A percentile compares a stretch with the other conserved stretches of the same genome.
These are phyloP conservation scores for Acanthurus tractus DNA, from an alignment of 2,797 vertebrate species.

Conservation along the genomic window DNA sequence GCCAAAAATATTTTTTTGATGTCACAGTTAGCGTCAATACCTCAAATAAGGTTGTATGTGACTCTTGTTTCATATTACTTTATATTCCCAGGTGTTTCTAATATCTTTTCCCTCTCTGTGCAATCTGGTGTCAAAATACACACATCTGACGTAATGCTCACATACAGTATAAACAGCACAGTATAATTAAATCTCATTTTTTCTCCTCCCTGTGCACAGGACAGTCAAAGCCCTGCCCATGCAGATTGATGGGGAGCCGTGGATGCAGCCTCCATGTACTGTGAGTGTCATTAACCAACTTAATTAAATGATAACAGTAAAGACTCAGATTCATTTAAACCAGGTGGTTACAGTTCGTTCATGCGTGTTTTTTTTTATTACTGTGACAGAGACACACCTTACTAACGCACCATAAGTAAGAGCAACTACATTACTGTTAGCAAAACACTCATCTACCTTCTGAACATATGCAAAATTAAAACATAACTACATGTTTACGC, in stretches of 20 bases:
- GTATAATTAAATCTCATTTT: background rate
- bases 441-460: background rate
- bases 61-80: background rate
- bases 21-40: too few relatives aligned
- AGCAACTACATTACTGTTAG: background rate
- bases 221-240: slow-evolving; percentile 93
- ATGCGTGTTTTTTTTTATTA: background rate
- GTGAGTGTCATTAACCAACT: slow-evolving; percentile 80
- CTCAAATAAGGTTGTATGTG: background rate
- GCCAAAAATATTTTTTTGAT: too few relatives aligned
- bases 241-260: slow-evolving; percentile 97
- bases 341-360: background rate
- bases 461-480: background rate
- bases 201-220: slow-evolving; percentile 73
- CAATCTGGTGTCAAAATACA: slow-evolving; percentile 2
- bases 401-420: background rate
- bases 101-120: background rate
- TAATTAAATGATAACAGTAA: background rate
- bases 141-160: background rate
- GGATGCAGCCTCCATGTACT: slow-evolving; percentile 95
- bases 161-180: background rate
- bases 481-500: background rate
- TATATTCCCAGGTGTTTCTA: background rate
- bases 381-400: background rate
- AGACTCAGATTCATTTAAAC: background rate